phyloP scores from a whole-genome alignment of 2,113 vertebrate species.

The Martes martes region DNA sequence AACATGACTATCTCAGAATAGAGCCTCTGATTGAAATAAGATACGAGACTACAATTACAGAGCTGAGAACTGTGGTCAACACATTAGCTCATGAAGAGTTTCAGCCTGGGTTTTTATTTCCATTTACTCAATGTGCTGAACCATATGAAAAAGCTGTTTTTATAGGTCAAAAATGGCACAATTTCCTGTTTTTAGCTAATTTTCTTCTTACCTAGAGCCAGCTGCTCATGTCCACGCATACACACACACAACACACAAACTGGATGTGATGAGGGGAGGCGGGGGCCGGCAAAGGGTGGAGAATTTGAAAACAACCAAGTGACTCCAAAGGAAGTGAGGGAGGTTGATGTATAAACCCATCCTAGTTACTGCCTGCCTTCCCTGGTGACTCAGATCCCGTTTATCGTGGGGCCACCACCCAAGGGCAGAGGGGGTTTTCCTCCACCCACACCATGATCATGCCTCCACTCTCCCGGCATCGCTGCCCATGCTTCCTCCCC shows the following conservation, averaged over 20 bases:
- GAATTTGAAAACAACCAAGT: constrained; percentile 55
- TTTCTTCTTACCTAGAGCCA: background rate
- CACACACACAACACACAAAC: background rate
- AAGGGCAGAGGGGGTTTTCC: constrained; percentile 31
- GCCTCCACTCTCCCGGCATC: background rate
- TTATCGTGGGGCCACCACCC: background rate
- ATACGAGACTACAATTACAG: background rate
- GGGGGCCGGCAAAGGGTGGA: background rate
- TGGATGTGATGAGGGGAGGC: background rate
- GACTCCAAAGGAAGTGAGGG: constrained; percentile 66
- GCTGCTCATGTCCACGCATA: background rate
- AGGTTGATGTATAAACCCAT: constrained; percentile 35
- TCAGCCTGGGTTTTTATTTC: background rate
- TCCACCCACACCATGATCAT: background rate
- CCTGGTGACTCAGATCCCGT: constrained; percentile 61
- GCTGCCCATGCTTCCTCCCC: background rate
- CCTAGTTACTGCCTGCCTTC: constrained; percentile 36
- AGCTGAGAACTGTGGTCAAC: background rate
- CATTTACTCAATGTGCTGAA: background rate
- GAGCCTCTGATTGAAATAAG: background rate
- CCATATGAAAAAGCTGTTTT: background rate
- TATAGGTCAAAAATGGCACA: background rate
- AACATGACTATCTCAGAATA: background rate
- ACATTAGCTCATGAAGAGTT: background rate
- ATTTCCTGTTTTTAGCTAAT: background rate